Evolutionary conservation across 2,113 vertebrate genomes (phyloP).

Genomic region (Aplodontia rufa): DNA sequence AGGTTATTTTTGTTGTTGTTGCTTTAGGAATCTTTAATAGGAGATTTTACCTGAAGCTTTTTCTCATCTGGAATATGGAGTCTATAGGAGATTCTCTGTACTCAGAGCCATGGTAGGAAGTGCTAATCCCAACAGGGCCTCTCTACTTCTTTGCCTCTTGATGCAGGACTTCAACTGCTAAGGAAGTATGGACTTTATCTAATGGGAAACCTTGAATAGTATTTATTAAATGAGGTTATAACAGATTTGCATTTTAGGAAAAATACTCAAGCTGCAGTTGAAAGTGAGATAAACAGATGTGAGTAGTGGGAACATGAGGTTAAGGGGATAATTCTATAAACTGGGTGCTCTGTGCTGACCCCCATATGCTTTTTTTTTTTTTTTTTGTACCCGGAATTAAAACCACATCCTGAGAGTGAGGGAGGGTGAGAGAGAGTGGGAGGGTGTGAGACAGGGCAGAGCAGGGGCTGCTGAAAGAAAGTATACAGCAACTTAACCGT

Average conservation of each 20-base stretch:
- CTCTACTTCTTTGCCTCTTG: not conserved
- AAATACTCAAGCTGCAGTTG: not conserved
- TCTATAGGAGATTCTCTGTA: not conserved
- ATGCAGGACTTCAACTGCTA: not conserved
- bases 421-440: too few species aligned
- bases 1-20: too few species aligned
- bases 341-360: too few species aligned
- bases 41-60: not conserved
- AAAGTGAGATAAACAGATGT: too few species aligned
- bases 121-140: not conserved
- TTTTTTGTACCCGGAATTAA: too few species aligned
- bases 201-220: not conserved
- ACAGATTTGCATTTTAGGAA: not conserved
- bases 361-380: too few species aligned
- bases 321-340: too few species aligned
- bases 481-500: too few species aligned
- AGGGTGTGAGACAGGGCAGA: too few species aligned
- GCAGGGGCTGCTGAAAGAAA: too few species aligned
- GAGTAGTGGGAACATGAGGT: too few species aligned
- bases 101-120: not conserved
- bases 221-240: not conserved
- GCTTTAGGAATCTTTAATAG: not conserved
- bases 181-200: not conserved
- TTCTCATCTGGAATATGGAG: not conserved
- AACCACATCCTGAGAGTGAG: too few species aligned